Conservation (phyloP, 2,888 invertebrate genomes). For the Dorcus parallelipipedus region DNA sequence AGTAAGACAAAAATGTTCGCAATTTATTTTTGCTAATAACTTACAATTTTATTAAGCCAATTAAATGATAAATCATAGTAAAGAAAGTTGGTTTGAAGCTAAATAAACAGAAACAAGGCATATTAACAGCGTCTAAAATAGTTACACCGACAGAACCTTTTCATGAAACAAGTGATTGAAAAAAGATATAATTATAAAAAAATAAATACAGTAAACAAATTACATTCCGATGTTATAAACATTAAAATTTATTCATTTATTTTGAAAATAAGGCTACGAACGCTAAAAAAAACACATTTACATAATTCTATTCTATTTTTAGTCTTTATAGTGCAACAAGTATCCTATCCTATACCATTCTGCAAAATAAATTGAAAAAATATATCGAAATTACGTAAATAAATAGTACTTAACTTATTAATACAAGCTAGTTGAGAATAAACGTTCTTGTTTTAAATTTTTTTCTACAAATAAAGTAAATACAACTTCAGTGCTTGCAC, state of each 20-base stretch:
- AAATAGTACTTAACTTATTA: conserved; percentile 31
- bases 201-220: conserved; percentile 24
- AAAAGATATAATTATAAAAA: conserved; percentile 1
- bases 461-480: conserved; percentile 16
- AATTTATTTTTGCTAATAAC: no score
- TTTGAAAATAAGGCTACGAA: conserved; percentile 26
- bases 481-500: conserved; percentile 10
- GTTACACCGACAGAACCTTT: no score
- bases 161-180: no score
- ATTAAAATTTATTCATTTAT: conserved; percentile 22
- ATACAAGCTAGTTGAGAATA: conserved; percentile 19
- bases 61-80: no score
- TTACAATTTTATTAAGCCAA: no score
- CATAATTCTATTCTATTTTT: conserved; percentile 39
- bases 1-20: no score
- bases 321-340: conserved; percentile 44
- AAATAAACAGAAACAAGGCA: no score
- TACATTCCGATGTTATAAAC: conserved; percentile 24
- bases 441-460: conserved; percentile 9
- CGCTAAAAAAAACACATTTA: conserved; percentile 37
- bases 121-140: no score
- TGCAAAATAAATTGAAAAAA: conserved; percentile 26
- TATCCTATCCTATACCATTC: conserved; percentile 34
- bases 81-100: no score
- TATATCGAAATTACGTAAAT: conserved; percentile 33